Evolutionary conservation across 2,888 invertebrate genomes (phyloP).

Genomic region (Eupithecia exiguata): DNA sequence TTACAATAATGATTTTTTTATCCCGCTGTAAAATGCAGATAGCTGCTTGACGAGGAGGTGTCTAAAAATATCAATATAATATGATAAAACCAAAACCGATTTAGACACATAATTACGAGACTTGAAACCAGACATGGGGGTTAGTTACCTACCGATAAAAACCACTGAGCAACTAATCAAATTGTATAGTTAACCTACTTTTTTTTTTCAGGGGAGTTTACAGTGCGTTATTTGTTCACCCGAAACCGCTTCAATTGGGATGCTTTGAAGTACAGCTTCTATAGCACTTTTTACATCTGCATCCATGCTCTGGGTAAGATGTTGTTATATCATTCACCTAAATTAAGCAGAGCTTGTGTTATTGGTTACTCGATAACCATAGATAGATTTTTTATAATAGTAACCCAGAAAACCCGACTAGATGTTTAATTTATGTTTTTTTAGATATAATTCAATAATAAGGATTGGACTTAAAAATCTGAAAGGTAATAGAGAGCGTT

Average conservation of each 20-base stretch:
- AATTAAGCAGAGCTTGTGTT: no score
- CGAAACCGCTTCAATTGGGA: slow-evolving; percentile 80
- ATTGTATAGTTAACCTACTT: neutral
- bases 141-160: no score
- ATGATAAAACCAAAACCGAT: neutral
- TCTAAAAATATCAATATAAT: no score
- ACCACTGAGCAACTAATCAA: neutral
- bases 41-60: neutral
- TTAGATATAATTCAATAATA: no score
- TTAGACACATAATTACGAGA: neutral
- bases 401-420: no score
- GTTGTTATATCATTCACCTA: no score
- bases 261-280: slow-evolving; percentile 75
- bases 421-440: no score
- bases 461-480: no score
- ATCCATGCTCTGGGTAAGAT: slow-evolving; percentile 70
- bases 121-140: neutral
- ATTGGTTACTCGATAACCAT: no score
- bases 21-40: neutral
- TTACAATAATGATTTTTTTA: neutral
- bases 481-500: no score
- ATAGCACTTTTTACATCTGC: slow-evolving; percentile 71
- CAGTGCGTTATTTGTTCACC: slow-evolving; percentile 74
- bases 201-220: slow-evolving; percentile 71
- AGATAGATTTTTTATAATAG: no score